Evolutionary conservation across 1,140 invertebrate species (phyloP).

Genomic region (Drosophila mauritiana): DNA sequence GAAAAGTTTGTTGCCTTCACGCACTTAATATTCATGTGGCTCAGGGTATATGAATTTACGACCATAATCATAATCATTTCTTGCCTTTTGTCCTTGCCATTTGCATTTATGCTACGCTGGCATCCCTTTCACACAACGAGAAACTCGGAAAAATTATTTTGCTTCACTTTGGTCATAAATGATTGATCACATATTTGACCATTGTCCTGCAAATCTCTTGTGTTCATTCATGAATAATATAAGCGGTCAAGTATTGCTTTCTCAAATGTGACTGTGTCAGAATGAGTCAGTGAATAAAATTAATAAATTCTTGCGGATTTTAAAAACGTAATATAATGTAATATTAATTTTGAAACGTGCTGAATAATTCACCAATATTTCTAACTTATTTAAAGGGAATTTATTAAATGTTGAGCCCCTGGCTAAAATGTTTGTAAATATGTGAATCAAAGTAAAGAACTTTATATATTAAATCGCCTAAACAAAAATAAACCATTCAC

Average conservation of each 20-base stretch:
- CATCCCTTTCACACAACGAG: conserved; percentile 25
- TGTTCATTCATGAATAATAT: conserved; percentile 4
- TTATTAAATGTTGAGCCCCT: too few relatives aligned
- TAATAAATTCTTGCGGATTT: background rate
- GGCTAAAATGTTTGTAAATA: too few relatives aligned
- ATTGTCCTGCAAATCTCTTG: background rate
- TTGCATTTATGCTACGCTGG: conserved; percentile 52
- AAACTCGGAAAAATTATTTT: conserved; percentile 8
- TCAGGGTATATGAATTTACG: conserved; percentile 52
- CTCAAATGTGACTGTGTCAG: background rate
- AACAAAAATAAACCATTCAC: background rate
- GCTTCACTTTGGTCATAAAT: background rate
- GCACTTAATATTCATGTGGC: conserved; percentile 44
- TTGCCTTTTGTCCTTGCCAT: conserved; percentile 69
- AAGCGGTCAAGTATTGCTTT: background rate
- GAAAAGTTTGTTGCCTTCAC: conserved; percentile 60
- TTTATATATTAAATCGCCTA: too few relatives aligned
- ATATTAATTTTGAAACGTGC: background rate
- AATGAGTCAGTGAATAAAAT: background rate
- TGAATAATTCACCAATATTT: background rate
- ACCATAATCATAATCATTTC: conserved; percentile 65
- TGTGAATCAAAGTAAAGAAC: too few relatives aligned
- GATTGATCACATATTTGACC: background rate
- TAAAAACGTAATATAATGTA: background rate
- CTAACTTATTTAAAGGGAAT: too few relatives aligned